A percentile compares a stretch with the other conserved stretches of the same genome.
phyloP scores from a whole-genome alignment of 2,888 invertebrate species.

The Adelphocoris suturalis region DNA sequence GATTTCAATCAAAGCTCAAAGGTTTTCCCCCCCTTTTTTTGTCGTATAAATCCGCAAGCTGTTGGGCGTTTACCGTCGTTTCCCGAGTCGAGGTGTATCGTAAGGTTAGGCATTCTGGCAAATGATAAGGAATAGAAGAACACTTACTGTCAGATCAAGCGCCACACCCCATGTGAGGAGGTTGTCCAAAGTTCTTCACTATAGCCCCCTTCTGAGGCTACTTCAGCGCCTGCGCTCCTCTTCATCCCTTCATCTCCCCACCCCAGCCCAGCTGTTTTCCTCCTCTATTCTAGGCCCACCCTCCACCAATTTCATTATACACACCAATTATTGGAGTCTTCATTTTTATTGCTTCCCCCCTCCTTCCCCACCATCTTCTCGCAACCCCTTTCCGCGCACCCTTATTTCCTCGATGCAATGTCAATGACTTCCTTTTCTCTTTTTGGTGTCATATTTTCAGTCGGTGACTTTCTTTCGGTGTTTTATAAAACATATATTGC shows the following conservation, averaged over 20 bases:
- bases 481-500: not conserved
- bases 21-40: too few species aligned
- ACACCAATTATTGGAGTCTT: slow-evolving; percentile 74
- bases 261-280: not conserved
- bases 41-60: not conserved
- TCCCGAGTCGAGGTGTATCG: not conserved
- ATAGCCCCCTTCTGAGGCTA: slow-evolving; percentile 47
- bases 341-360: slow-evolving; percentile 72
- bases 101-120: slow-evolving; percentile 36
- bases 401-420: slow-evolving; percentile 46
- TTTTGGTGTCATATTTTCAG: not conserved
- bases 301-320: slow-evolving; percentile 73
- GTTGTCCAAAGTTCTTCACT: slow-evolving; percentile 59
- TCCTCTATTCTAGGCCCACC: slow-evolving; percentile 52
- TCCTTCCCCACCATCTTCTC: not conserved
- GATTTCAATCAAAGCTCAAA: not conserved
- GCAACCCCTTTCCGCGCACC: not conserved
- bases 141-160: slow-evolving; percentile 65
- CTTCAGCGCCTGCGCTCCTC: slow-evolving; percentile 48
- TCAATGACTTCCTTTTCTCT: slow-evolving; percentile 52
- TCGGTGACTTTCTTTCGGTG: not conserved
- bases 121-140: slow-evolving; percentile 25
- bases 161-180: slow-evolving; percentile 71
- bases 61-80: not conserved
- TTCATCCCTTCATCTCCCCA: slow-evolving; percentile 13